phyloP scores from a whole-genome alignment of 37 sponge, comb jelly and placozoan species.

The Cliona cf. orientalis region DNA sequence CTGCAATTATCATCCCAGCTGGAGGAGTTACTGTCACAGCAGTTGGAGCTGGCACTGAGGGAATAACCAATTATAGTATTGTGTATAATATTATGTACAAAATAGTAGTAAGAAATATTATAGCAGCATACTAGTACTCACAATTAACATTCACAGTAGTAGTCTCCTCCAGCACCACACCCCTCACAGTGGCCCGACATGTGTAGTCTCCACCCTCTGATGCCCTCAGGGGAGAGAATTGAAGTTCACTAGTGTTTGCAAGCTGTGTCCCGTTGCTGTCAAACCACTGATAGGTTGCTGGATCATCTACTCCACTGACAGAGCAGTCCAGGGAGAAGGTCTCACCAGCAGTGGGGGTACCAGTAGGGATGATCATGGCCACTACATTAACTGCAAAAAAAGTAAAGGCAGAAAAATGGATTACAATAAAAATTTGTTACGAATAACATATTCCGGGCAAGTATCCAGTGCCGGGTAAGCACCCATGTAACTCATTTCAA shows the following conservation, averaged over 20 bases:
- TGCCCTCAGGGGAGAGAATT: background rate
- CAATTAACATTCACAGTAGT: too few species aligned
- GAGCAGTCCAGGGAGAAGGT: background rate
- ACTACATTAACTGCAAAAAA: too few species aligned
- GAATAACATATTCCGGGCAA: too few species aligned
- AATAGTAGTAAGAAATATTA: background rate
- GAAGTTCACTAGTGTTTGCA: background rate
- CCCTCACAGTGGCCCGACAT: background rate
- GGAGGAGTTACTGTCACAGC: too few species aligned
- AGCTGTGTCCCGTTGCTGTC: background rate
- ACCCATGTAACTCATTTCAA: too few species aligned
- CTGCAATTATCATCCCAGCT: too few species aligned
- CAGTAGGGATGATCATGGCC: too few species aligned
- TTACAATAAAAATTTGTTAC: too few species aligned
- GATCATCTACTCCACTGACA: background rate
- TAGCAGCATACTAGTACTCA: too few species aligned
- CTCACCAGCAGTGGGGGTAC: conserved; percentile 7
- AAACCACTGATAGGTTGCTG: background rate
- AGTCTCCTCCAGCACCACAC: too few species aligned
- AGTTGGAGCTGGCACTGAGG: background rate
- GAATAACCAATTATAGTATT: background rate
- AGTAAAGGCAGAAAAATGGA: too few species aligned
- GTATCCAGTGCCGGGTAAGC: too few species aligned
- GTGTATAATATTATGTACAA: background rate
- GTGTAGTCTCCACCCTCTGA: conserved; percentile 16